Base-by-base conservation (phyloP, 2,113 vertebrate species). In the Nematolebias whitei region DNA sequence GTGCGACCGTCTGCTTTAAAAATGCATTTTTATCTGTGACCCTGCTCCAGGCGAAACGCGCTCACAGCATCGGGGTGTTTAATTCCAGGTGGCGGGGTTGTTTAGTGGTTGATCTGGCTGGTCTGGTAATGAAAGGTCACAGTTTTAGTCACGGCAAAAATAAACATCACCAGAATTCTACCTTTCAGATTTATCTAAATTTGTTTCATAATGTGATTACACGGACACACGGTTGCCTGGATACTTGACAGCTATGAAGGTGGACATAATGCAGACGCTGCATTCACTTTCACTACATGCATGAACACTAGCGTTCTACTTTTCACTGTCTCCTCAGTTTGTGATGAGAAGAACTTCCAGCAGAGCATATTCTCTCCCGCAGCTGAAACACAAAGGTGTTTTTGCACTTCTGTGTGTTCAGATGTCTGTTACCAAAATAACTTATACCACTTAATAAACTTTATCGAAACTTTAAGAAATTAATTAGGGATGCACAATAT, bases 1-100 rank as follows among this genome's bases (percentile, higher is more conserved):
- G 71, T 74, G 29, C 41, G 59, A 15, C 45, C 63, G 45, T 73
- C 68, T 69, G 68, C 29, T 69, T 39, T 49, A 19, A 68, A 80
- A 65, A 43, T 61, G 60, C 53, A 10, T 10, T 62, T 58, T 47
- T 26, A 58, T 47, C 49, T 77, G 57, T 74, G 43, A 60, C 73
- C 22, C n/a, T n/a, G n/a, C n/a, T n/a, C n/a, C n/a, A n/a, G n/a
- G n/a, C 40, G 56, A 60, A 38, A 54, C 52, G 45, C 26, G 66
- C 38, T 63, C 43, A 24, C 62, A 64, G 45, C 43, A 20, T 47
- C 38, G 26, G 54, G 29, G 35, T 40, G 50, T 64, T 57, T 51
- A 69, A 69, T 74, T 65, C 57, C 74, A 79, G 53, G 51, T 48
- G 68, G 47, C 50, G 41, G 22, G 48, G 35, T 45, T 55, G 53